Base-by-base conservation (phyloP, 2,888 invertebrate species). In the Acrobasis repandana region DNA sequence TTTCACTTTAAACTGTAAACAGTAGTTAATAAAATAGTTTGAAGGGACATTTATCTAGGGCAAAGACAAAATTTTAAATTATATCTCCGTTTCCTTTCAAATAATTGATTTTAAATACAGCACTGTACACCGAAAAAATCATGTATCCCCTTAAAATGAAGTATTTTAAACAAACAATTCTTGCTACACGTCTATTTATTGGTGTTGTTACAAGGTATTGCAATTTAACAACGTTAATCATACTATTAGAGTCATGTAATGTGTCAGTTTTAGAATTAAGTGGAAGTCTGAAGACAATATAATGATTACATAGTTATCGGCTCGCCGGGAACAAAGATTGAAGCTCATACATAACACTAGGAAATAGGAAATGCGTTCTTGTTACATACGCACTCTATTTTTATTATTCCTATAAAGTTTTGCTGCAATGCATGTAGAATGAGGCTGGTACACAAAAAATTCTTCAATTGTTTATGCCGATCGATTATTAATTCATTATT, bases 251-350 rank as follows among this genome's bases (percentile, higher is more conserved):
- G 54, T 54, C 54, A 54, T 54, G 54, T 54, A 14, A 54, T 14
- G 54, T 38, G 54, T 54, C 54, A 54, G 38, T 54, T 36, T 36
- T 34, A 54, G 18, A 1, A 38, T 54, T 58, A 36, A 34, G 58
- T 48, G 49, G 14, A 38, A 43, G 43, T n/a, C 43, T 43, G 43
- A 43, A 49, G 58, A 49, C 34, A 58, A 50, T 36, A 38, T 36
- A 20, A 49, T 38, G 58, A 58, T 58, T 58, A 58, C 58, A 49
- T 58, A 49, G 49, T 58, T 58, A 38, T 57, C 57, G 48, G 38
- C 49, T 49, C 49, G 14, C 51, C 18, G 49, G 48, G 49, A 58
- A 58, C 58, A 58, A 58, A 49, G 58, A 58, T 58, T 49, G 58
- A 58, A 49, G 49, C 49, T 49, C 18, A 20, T 49, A 50, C 49